phyloP scores from a whole-genome alignment of 2,888 invertebrate species.

The Altica lythri region DNA sequence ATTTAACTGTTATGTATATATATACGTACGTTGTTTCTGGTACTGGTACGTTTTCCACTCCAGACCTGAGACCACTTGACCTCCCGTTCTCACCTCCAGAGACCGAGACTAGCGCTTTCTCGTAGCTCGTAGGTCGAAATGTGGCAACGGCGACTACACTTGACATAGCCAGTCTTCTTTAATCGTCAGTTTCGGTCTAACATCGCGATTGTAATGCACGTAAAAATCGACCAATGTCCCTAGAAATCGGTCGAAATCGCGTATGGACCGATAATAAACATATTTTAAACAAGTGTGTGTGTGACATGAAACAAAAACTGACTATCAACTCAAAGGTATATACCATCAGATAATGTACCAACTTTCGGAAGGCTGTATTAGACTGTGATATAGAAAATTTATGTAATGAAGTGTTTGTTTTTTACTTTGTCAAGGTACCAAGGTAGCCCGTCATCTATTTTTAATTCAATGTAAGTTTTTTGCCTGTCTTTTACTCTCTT shows the following conservation, averaged over 20 bases:
- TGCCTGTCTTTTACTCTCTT: conserved; percentile 16
- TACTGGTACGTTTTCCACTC: not conserved
- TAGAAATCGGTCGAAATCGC: conserved; percentile 21
- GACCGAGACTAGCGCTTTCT: not conserved
- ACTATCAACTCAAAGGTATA: conserved; percentile 55
- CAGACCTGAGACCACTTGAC: conserved; percentile 7
- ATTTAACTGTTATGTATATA: too few relatives aligned
- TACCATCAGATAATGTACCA: conserved; percentile 32
- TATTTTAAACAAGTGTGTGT: conserved; percentile 53
- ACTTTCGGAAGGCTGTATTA: conserved; percentile 23
- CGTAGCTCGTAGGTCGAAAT: not conserved
- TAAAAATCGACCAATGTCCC: conserved; percentile 27
- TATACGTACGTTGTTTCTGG: too few relatives aligned
- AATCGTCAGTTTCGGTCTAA: conserved; percentile 34
- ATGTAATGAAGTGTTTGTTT: conserved; percentile 40
- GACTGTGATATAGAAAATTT: conserved; percentile 38
- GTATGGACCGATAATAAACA: conserved; percentile 43
- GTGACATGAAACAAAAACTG: conserved; percentile 56
- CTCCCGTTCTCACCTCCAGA: not conserved
- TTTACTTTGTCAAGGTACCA: conserved; percentile 39
- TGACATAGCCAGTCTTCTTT: conserved; percentile 44
- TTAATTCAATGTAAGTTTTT: conserved; percentile 38
- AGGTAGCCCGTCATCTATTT: conserved; percentile 38
- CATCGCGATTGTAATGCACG: conserved; percentile 30
- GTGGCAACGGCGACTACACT: conserved; percentile 40